Conservation (phyloP, 1,140 invertebrate genomes). For the Neodiprion lecontei region DNA sequence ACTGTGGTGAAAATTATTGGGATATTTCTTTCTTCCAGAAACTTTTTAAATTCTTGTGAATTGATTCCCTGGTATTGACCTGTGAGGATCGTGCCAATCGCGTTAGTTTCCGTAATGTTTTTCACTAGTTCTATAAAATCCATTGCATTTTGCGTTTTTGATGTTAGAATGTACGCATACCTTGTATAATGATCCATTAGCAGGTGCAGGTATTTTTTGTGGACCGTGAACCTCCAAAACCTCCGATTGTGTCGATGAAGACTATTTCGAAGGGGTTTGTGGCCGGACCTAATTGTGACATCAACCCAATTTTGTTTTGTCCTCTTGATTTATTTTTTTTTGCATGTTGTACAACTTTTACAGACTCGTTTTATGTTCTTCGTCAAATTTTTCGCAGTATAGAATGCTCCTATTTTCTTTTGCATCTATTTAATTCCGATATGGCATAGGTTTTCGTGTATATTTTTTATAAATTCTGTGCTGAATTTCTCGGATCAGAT, state of each 20-base stretch:
- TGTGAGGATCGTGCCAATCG: conserved; percentile 29
- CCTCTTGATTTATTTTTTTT: too few relatives aligned
- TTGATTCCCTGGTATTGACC: conserved; percentile 36
- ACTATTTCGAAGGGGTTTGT: too few relatives aligned
- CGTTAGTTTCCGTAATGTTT: conserved; percentile 27
- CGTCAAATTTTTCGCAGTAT: conserved; percentile 11
- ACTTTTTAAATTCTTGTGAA: conserved; percentile 31
- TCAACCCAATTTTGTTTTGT: too few relatives aligned
- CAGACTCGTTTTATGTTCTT: too few relatives aligned
- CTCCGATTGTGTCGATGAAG: too few relatives aligned
- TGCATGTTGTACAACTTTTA: too few relatives aligned
- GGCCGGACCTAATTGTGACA: too few relatives aligned
- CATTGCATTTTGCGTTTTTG: too few relatives aligned
- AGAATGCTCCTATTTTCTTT: conserved; percentile 33
- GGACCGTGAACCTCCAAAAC: too few relatives aligned
- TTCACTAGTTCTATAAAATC: conserved; percentile 14
- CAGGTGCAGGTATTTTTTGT: too few relatives aligned
- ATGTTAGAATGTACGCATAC: too few relatives aligned
- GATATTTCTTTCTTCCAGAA: conserved; percentile 21
- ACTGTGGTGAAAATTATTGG: conserved; percentile 26
- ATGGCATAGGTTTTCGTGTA: conserved; percentile 33
- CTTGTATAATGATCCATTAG: too few relatives aligned
- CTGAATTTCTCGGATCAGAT: conserved; percentile 33
- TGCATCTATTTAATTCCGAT: conserved; percentile 32
- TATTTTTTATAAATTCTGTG: conserved; percentile 31